Conservation (phyloP, 2,888 invertebrate genomes). For the Carabus problematicus region DNA sequence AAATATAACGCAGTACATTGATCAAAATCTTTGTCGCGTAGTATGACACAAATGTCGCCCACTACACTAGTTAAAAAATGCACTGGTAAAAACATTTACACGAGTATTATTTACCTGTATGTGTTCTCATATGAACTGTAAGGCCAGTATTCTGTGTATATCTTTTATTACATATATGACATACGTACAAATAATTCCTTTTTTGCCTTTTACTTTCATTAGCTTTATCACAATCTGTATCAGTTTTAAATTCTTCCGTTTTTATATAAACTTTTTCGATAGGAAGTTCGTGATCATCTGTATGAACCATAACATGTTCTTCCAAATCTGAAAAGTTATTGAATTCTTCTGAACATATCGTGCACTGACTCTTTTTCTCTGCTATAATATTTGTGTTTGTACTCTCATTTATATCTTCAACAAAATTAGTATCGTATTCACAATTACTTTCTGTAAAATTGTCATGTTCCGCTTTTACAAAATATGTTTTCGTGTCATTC, state of each 20-base stretch:
- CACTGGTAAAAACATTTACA: no score
- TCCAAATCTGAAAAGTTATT: conserved; percentile 3
- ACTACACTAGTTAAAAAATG: no score
- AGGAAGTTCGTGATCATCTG: neutral
- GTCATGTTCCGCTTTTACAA: neutral
- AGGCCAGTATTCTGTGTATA: conserved; percentile 53
- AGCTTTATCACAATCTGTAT: neutral
- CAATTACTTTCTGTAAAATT: neutral
- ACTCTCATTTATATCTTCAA: neutral
- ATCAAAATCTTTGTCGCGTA: no score
- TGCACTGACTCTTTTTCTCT: neutral
- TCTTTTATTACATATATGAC: conserved; percentile 52
- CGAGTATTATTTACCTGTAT: conserved; percentile 48
- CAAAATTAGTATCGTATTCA: neutral
- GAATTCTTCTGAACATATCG: conserved; percentile 8
- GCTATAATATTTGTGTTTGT: conserved; percentile 1
- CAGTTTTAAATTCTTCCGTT: neutral
- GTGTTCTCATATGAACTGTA: conserved; percentile 51
- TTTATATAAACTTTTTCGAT: neutral
- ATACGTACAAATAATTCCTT: conserved; percentile 43
- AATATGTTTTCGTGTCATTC: neutral
- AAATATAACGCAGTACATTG: no score
- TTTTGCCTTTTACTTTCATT: neutral
- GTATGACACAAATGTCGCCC: no score
- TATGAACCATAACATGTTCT: conserved; percentile 7